Evolutionary conservation across 2,888 invertebrate genomes (phyloP), one percentile per base, ranked within the genome.

Genomic region (Drosophila stalkeri): DNA sequence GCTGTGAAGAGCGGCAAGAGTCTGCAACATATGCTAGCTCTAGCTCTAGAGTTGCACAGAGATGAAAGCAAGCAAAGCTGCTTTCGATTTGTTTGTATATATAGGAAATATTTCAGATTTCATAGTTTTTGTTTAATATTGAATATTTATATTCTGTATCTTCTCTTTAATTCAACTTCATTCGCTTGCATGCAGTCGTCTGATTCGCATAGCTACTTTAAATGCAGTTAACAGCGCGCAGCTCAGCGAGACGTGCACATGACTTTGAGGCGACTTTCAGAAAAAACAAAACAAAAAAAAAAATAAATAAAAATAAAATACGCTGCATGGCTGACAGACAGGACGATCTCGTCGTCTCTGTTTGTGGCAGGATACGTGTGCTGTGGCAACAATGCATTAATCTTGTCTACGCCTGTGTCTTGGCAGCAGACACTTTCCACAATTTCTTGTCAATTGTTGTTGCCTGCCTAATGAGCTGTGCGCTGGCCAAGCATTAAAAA

Each of bases 181-280:
- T 27, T 47, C 16, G 47, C 44, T 20, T 20, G 44, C 44, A 44
- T 44, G 44, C 44, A 44, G 44, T 44, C 46, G 46, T 46, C 23
- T 46, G 46, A 46, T 46, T 46, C 14, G 54, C 35, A 46, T 62
- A 79, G 67, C 83, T 81, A 81, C 85, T 89, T 89, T 87, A 87
- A 89, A 85, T 86, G 86, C 89, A 85, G 83, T 77, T 72, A 74
- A 68, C 80, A 66, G 81, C 67, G 70, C 64, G 27, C 67, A 44
- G 66, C 68, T 70, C 63, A 54, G 52, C 47, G 72, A 56, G 75
- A 78, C 78, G 81, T 78, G 87, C 76, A 89, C 82, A 86, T 86
- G 85, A 86, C 85, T 86, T 86, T 86, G 89, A 84, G 89, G 87
- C 85, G 89, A 85, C 89, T 84, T 89, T 85, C 72, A 73, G 49